Base-by-base conservation (phyloP, 2,797 vertebrate species). In the Mormyrus hasselquistii region DNA sequence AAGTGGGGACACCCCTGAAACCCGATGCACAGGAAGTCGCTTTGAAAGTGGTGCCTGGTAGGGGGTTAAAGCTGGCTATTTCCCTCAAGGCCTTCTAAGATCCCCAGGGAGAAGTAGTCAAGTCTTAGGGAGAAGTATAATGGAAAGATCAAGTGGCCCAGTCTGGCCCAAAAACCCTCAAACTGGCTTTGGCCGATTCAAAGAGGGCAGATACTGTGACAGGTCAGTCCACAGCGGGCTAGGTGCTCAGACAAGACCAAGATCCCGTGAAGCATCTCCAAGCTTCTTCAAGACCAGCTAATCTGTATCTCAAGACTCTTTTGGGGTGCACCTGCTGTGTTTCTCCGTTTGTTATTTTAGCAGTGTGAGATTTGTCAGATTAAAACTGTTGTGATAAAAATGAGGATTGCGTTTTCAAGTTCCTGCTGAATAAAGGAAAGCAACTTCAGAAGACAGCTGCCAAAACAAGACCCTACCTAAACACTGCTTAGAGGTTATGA, bases 1-100 rank as follows among this genome's bases (percentile, higher is more conserved):
- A 89, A 91, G 79, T 90, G 88, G 88, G 79, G 91, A 90, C 93
- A 90, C 86, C 92, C 89, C 87, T 92, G 92, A 91, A 91, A 93
- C 91, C 91, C 89, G 92, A 93, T 57, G 89, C 90, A 89, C 91
- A 93, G 93, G 94, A 95, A 95, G 93, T 93, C 89, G 90, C 90
- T 19, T 16, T 94, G 93, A 94, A 93, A 92, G 92, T 53, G 93
- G 82, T 14, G 79, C 89, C 86, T 5, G 92, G 93, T 94, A 93
- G 94, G 87, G 92, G 93, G 25, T 95, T 95, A 90, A 91, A 88
- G 91, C 91, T 93, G 90, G 88, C 7, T 84, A 87, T 91, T 91
- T 88, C 47, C 69, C 90, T 55, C 44, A 76, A 22, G 79, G 8
- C 44, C 79, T 44, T 44, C 79, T 25, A 84, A 47, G 41, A 84